Evolutionary conservation across 1,140 invertebrate species (phyloP), one percentile per base, ranked within the genome.

Genomic region (Phocides pigmalion): DNA sequence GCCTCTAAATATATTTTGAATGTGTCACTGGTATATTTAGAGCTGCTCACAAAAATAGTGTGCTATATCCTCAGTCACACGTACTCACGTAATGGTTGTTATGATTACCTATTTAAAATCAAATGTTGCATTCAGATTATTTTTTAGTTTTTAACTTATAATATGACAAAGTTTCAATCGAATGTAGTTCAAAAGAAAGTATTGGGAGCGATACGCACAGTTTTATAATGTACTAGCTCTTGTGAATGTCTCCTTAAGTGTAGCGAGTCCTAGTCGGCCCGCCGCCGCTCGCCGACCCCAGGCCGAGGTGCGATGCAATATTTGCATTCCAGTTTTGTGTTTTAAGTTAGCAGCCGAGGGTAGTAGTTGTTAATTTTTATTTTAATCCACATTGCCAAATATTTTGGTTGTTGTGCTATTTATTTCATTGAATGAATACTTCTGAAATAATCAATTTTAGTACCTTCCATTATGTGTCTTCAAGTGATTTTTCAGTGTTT

Each of bases 371-470:
- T 88, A 87, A 84, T 82, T 66, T 75, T 89, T 88, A 81, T 79
- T 84, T 77, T 85, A 79, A 84, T 84, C 76, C 84, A 86, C 81
- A 86, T 87, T 90, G 78, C 88, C 88, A 90, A 90, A 89, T 90
- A 85, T 83, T 79, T 89, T 89, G 89, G 87, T 89, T 84, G 84
- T 89, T 91, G 89, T 91, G 89, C 87, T 91, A 87, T 89, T 89
- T 87, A 89, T 89, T 89, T 84, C 25, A 75, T 81, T 73, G 68
- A 75, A 78, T 73, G 44, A 61, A 56, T 67, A 69, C 74, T 76
- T 80, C 70, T 74, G 72, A 82, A 83, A 78, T 80, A 83, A n/a
- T 84, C 79, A 85, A 85, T 82, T 79, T 74, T 87, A 88, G 78
- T 87, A 89, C 85, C 87, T 91, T 89, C 83, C 87, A 87, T 84